These are phyloP conservation scores for Sebastes vulpes DNA, from an alignment of 2,797 vertebrate species.

Conservation along the genomic window DNA sequence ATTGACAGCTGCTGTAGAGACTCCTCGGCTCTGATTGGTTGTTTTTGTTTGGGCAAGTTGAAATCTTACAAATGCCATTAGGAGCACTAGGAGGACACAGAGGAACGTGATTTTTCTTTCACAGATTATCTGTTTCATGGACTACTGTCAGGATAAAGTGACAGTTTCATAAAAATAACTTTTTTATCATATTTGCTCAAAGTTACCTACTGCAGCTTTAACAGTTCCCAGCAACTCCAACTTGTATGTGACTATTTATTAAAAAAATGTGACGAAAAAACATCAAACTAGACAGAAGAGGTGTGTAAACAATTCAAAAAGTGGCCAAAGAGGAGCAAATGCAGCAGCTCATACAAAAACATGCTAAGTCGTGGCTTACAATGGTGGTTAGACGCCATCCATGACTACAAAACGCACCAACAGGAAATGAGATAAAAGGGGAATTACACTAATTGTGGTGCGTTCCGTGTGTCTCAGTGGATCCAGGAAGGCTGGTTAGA, in stretches of 20 bases:
- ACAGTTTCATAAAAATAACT: no score
- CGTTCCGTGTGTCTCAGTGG: conserved; percentile 27
- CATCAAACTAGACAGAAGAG: neutral
- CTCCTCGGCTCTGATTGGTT: no score
- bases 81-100: no score
- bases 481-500: conserved; percentile 23
- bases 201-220: neutral
- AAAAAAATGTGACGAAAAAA: neutral
- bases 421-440: conserved; percentile 68
- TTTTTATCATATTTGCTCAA: no score
- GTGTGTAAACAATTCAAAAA: neutral
- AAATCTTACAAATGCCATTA: no score
- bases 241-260: neutral
- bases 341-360: neutral
- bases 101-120: no score
- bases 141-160: no score
- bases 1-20: no score
- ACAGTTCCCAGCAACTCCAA: neutral
- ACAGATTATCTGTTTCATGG: no score
- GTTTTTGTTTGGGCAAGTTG: no score
- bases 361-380: neutral
- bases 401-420: conserved; percentile 9
- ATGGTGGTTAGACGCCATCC: conserved; percentile 1
- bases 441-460: conserved; percentile 55
- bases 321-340: neutral